Evolutionary conservation across 2,797 vertebrate species (phyloP), one percentile per base, ranked within the genome.

Genomic region (Bradypodion pumilum): DNA sequence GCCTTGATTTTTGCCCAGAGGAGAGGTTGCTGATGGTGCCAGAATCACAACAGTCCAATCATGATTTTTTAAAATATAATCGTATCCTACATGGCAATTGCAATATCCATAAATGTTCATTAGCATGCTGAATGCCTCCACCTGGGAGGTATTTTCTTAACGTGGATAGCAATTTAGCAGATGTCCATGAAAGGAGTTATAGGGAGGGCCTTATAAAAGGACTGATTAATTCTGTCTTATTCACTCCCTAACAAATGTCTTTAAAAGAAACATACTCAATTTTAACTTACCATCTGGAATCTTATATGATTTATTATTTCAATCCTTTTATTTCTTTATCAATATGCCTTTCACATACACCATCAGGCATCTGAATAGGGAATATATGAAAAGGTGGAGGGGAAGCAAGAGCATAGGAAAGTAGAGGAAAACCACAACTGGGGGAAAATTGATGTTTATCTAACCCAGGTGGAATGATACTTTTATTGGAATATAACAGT

Each of bases 271-370:
- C 85, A 72, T 0, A 32, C 40, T 76, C 74, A 69, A 19, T 62
- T 87, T 80, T 85, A 7, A 75, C 70, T 87, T 83, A 70, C 81
- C 69, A 83, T 49, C 37, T 88, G 65, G 27, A 77, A 12, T 52
- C 8, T 75, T 69, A 65, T 69, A 74, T 46, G 75, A 29, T 29
- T 81, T 89, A 72, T 69, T 80, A 32, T 81, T 73, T 68, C 42
- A 73, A 5, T 12, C 79, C 7, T 68, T 63, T 40, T 0, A 75
- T n/a, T 86, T 37, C 76, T 40, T 80, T 52, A 62, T 76, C 37
- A 4, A 13, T 84, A 74, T 35, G 81, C 65, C n/a, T 76, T 29
- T 69, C 65, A 84, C 9, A 70, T 59, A 10, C 21, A 79, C 25
- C 35, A 44, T 59, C 76, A 37, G 40, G 40, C 8, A 87, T 74